A percentile compares a stretch with the other conserved stretches of the same genome.
phyloP scores from a whole-genome alignment of 2,888 invertebrate species.

The Drosophila algonquin region DNA sequence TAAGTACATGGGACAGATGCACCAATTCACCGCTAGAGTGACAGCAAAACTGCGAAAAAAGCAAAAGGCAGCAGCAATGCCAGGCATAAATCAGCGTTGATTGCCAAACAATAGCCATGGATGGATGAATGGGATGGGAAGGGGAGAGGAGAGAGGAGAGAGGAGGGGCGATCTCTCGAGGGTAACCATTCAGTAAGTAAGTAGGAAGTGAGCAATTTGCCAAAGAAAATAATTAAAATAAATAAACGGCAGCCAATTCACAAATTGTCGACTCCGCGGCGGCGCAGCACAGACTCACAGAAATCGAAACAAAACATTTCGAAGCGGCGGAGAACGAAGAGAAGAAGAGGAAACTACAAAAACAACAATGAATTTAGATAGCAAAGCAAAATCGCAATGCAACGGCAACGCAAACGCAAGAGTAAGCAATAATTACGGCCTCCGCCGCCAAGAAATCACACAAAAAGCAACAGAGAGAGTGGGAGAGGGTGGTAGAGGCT shows the following conservation, averaged over 20 bases:
- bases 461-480: constrained; percentile 2
- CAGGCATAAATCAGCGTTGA: constrained; percentile 73
- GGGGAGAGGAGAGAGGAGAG: no score
- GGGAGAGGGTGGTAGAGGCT: not conserved
- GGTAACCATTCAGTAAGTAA: constrained; percentile 51
- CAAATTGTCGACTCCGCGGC: constrained; percentile 25
- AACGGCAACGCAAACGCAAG: constrained; percentile 1
- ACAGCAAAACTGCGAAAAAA: constrained; percentile 17
- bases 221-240: constrained; percentile 76
- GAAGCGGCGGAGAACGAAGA: not conserved
- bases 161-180: not conserved
- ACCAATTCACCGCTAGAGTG: not conserved
- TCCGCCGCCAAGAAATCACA: constrained; percentile 32
- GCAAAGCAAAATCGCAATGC: constrained; percentile 39
- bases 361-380: constrained; percentile 20
- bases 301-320: constrained; percentile 15
- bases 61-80: constrained; percentile 42
- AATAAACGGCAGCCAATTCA: constrained; percentile 50
- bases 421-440: constrained; percentile 36
- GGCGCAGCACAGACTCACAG: constrained; percentile 8
- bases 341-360: constrained; percentile 2
- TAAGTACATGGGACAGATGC: not conserved
- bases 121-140: not conserved
- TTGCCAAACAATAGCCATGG: constrained; percentile 72
- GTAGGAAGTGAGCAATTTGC: constrained; percentile 78